Percentiles rank a stretch among this genome's conserved stretches.
Conservation (phyloP, 2,113 vertebrate species). For the Coryphaenoides rupestris region DNA sequence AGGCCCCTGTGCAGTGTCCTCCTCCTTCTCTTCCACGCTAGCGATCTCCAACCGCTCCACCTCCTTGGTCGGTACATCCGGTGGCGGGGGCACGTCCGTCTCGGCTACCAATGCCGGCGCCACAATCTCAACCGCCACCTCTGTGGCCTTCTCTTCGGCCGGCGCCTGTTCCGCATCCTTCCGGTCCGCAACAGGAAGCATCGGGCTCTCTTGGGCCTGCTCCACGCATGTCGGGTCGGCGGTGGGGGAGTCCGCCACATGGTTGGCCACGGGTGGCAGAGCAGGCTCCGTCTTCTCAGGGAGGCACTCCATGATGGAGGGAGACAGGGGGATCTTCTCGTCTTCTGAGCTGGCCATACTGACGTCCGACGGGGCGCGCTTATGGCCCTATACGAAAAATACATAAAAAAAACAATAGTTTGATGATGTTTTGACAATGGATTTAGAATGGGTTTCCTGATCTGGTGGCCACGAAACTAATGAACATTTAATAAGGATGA, state of each 20-base stretch:
- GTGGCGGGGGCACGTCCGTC: slow-evolving; percentile 41
- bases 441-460: neutral
- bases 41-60: slow-evolving; percentile 52
- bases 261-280: slow-evolving; percentile 51
- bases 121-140: slow-evolving; percentile 1
- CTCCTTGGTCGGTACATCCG: slow-evolving; percentile 51
- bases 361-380: slow-evolving; percentile 90
- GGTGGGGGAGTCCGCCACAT: slow-evolving; percentile 41
- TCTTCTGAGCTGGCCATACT: slow-evolving; percentile 95
- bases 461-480: no score
- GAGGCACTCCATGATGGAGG: slow-evolving; percentile 85
- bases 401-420: no score
- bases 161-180: slow-evolving; percentile 1
- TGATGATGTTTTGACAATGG: no score
- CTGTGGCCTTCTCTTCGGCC: slow-evolving; percentile 24
- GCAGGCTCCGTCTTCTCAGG: slow-evolving; percentile 81
- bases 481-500: no score
- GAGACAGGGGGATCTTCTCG: slow-evolving; percentile 92
- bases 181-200: slow-evolving; percentile 17
- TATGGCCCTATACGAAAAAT: slow-evolving; percentile 74
- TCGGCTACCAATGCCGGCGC: slow-evolving; percentile 15
- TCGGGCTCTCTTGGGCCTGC: slow-evolving; percentile 11
- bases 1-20: slow-evolving; percentile 42
- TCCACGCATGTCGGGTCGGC: slow-evolving; percentile 27
- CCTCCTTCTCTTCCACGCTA: slow-evolving; percentile 54